Conservation (phyloP, 2,113 vertebrate genomes). For the Hydrochoerus hydrochaeris region DNA sequence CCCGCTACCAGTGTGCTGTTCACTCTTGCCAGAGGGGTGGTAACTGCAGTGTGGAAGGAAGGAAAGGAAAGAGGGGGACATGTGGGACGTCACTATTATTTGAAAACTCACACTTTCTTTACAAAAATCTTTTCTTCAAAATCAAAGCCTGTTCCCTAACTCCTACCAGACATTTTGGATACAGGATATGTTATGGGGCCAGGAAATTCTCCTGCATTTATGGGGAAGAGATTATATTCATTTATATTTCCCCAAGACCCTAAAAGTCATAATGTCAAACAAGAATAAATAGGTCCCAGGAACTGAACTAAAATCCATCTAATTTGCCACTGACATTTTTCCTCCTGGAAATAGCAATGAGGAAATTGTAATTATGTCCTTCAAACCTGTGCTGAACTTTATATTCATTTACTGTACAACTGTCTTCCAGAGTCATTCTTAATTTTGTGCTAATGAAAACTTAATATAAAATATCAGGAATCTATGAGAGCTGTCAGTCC, state of each 20-base stretch:
- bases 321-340: neutral
- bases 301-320: neutral
- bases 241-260: neutral
- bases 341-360: neutral
- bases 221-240: neutral
- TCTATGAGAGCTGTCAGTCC: neutral
- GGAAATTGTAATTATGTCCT: neutral
- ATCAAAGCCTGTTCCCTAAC: neutral
- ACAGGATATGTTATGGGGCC: too few species aligned
- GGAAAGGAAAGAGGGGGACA: neutral
- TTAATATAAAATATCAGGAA: slow-evolving; percentile 40
- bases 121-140: neutral
- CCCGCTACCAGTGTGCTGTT: too few species aligned
- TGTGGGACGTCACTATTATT: rapidly evolving
- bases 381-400: neutral
- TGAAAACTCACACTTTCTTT: neutral
- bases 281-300: neutral
- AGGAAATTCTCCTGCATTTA: neutral
- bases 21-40: neutral
- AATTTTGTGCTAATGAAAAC: slow-evolving; percentile 46
- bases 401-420: neutral
- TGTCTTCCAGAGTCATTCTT: slow-evolving; percentile 21
- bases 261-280: neutral
- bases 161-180: neutral
- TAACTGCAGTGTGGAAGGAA: neutral